phyloP scores from a whole-genome alignment of 2,113 vertebrate species.

The Herpailurus yagouaroundi region DNA sequence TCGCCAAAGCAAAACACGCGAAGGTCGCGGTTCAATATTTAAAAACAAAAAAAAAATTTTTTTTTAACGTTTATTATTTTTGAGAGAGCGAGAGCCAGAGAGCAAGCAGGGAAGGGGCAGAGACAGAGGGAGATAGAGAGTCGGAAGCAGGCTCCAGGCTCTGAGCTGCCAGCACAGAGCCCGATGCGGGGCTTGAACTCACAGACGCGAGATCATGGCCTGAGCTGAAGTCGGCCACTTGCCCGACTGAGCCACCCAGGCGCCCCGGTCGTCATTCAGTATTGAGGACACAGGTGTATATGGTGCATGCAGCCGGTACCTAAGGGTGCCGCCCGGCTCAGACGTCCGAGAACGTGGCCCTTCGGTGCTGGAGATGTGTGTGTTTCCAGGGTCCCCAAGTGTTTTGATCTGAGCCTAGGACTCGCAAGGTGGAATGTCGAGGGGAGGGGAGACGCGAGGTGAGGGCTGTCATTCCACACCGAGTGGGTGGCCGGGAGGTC shows the following conservation, averaged over 20 bases:
- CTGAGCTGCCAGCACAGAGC: neutral
- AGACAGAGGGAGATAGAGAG: neutral
- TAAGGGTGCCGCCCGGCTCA: rapidly evolving
- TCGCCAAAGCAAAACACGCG: rapidly evolving
- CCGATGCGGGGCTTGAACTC: rapidly evolving
- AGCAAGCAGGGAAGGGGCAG: neutral
- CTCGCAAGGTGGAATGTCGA: neutral
- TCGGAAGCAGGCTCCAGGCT: neutral
- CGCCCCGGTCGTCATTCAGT: neutral
- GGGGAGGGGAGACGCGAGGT: neutral
- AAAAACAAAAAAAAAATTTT: too few relatives aligned
- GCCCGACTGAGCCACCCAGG: neutral
- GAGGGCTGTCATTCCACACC: neutral
- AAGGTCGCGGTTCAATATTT: too few relatives aligned
- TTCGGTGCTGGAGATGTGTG: neutral
- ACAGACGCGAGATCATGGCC: neutral
- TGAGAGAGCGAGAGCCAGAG: neutral
- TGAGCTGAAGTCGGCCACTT: neutral
- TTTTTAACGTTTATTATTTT: neutral
- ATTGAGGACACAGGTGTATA: neutral
- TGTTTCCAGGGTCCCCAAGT: rapidly evolving
- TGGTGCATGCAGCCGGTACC: neutral
- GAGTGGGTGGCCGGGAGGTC: neutral
- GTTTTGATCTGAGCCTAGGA: neutral
- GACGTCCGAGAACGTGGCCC: neutral